phyloP scores from a whole-genome alignment of 2,113 vertebrate species.

The Pollimyrus isidori region DNA sequence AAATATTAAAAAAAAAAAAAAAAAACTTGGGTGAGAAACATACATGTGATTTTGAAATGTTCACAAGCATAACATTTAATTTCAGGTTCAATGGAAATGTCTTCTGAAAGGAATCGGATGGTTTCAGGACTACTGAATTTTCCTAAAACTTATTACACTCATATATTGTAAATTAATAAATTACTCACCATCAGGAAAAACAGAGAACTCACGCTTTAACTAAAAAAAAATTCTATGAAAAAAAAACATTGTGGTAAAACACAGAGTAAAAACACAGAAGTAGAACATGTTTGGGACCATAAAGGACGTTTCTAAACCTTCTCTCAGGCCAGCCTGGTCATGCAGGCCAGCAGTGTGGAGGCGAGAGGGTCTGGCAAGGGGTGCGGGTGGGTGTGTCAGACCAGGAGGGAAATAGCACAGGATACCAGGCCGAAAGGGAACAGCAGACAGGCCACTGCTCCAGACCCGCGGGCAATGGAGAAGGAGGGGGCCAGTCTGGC shows the following conservation, averaged over 20 bases:
- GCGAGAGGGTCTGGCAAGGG: neutral
- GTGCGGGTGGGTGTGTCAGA: neutral
- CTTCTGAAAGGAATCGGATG: neutral
- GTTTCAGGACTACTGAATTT: neutral
- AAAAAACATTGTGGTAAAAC: neutral
- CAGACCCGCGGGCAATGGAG: too few species aligned
- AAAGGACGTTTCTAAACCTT: neutral
- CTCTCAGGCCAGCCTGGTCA: neutral
- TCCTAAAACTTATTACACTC: neutral
- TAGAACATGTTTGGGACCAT: neutral
- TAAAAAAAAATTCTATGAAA: neutral
- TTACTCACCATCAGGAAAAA: neutral
- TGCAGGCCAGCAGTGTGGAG: neutral
- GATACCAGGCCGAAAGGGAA: neutral
- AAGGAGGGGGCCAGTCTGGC: neutral
- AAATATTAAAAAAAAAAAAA: neutral
- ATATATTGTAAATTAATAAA: neutral
- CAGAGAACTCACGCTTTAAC: neutral
- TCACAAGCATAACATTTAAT: neutral
- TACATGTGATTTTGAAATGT: neutral
- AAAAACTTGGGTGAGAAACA: neutral
- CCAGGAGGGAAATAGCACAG: neutral
- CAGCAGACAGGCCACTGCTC: neutral
- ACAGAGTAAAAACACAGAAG: neutral
- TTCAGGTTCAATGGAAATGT: neutral